Evolutionary conservation across 2,888 invertebrate species (phyloP).

Genomic region (Cordilura impudica): DNA sequence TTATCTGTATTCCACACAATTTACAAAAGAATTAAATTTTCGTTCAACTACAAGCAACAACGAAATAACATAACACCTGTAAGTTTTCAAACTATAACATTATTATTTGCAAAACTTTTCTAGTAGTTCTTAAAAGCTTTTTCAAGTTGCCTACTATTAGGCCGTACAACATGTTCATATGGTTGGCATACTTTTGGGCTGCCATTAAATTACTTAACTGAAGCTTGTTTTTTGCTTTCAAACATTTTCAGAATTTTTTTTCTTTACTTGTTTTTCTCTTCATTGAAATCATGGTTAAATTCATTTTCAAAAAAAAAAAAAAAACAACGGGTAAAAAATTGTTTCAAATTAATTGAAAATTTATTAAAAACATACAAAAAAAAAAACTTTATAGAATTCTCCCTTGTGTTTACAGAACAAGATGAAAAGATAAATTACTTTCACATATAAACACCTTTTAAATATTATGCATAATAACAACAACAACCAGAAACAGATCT

Average conservation of each 20-base stretch:
- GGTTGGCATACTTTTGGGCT: conserved; percentile 39
- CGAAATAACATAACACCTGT: neutral
- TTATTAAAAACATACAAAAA: conserved; percentile 37
- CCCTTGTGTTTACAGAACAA: neutral
- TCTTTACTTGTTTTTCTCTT: neutral
- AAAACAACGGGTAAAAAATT: no score
- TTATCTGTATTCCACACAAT: no score
- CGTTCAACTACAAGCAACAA: no score
- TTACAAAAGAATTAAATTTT: no score
- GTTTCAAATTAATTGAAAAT: conserved; percentile 52
- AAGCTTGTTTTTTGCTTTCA: neutral
- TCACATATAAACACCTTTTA: conserved; percentile 42
- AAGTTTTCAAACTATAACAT: neutral
- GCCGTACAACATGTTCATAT: neutral
- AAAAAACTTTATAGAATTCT: neutral
- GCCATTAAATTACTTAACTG: neutral
- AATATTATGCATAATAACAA: conserved; percentile 2
- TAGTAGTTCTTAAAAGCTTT: conserved; percentile 43
- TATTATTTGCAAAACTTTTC: neutral
- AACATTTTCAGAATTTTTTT: neutral
- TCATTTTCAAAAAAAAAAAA: conserved; percentile 23
- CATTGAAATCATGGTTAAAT: conserved; percentile 19
- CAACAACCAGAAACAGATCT: neutral
- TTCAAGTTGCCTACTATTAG: conserved; percentile 21
- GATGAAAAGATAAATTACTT: conserved; percentile 52